Base-by-base conservation (phyloP, 2,888 invertebrate species). In the Chydorus sphaericus region DNA sequence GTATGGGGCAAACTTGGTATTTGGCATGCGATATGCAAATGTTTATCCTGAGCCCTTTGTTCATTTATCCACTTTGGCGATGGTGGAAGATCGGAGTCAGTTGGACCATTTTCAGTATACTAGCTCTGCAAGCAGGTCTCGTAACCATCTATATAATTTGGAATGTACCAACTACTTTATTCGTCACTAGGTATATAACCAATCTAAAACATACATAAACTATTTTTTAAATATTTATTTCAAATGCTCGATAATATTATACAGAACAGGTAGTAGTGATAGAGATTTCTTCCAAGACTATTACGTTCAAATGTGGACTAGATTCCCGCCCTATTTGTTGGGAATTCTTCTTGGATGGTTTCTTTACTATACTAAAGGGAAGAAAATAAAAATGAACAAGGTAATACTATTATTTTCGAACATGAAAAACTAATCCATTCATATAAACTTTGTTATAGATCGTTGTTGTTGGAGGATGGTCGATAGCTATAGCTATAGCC, bases 261-360 rank as follows among this genome's bases (percentile, higher is more conserved):
- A n/a, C n/a, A 18, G 10, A 10, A 20, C 20, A 18, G 30, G 8
- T 58, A 57, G 57, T 59, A 87, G 86, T 68, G 85, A 86, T 33
- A 80, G 7, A 39, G 44, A 16, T 20, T 50, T 36, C 29, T 28
- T 11, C 68, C 85, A 86, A 31, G 80, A 83, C 61, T 71, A 87
- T 7, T 87, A 87, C 67, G 85, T 86, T 69, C 87, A 87, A 65
- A 87, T 87, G 11, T 87, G 87, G 86, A 77, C 84, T 60, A 75
- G 87, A 63, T 80, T 85, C 26, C 85, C 85, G 10, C 82, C 86
- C 11, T 87, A 86, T 68, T 77, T 87, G 65, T 73, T 86, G 52
- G 87, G 86, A 58, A 85, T 86, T 76, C 71, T 79, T 36, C 77
- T 82, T 7, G 87, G 86, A 1, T 85, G 82, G 73, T 75, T 80